A percentile compares a stretch with the other conserved stretches of the same genome.
Conservation (phyloP, 2,797 vertebrate species). For the Odontamblyopus rebecca region DNA sequence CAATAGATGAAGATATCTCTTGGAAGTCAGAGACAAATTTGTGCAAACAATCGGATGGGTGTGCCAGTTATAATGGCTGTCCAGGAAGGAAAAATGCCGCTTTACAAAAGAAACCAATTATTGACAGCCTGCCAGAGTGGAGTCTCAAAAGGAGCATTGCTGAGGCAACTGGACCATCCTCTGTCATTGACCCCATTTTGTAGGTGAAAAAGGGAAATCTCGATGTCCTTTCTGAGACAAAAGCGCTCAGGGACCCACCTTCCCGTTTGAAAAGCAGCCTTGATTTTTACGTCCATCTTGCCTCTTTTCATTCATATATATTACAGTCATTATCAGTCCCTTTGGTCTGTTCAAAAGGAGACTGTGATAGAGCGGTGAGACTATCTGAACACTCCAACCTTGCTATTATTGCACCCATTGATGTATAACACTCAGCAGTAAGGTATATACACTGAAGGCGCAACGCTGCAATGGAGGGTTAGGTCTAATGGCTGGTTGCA, state of each 20-base stretch:
- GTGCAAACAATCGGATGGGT: constrained; percentile 73
- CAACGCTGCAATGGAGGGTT: constrained; percentile 23
- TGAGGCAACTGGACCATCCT: constrained; percentile 27
- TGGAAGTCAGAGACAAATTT: constrained; percentile 62
- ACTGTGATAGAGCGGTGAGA: constrained; percentile 61
- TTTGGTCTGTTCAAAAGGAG: constrained; percentile 55
- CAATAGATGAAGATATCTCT: constrained; percentile 49
- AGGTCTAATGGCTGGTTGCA: constrained; percentile 52
- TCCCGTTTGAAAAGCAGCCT: constrained; percentile 59
- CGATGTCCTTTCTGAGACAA: constrained; percentile 61
- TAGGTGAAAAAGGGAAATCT: constrained; percentile 35
- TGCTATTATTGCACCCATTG: constrained; percentile 55
- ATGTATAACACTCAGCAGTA: constrained; percentile 41
- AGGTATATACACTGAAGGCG: constrained; percentile 26
- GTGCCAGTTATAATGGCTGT: constrained; percentile 67
- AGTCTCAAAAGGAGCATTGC: constrained; percentile 54
- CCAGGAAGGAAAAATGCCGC: constrained; percentile 71
- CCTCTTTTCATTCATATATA: constrained; percentile 67
- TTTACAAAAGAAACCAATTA: constrained; percentile 74
- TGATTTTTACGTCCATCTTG: constrained; percentile 68
- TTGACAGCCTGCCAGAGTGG: constrained; percentile 67
- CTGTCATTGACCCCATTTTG: constrained; percentile 43
- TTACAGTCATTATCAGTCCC: constrained; percentile 64
- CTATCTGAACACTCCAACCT: constrained; percentile 48
- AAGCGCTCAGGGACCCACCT: constrained; percentile 45